Conservation (phyloP, 1,140 invertebrate genomes). For the Sesamia nonagrioides region DNA sequence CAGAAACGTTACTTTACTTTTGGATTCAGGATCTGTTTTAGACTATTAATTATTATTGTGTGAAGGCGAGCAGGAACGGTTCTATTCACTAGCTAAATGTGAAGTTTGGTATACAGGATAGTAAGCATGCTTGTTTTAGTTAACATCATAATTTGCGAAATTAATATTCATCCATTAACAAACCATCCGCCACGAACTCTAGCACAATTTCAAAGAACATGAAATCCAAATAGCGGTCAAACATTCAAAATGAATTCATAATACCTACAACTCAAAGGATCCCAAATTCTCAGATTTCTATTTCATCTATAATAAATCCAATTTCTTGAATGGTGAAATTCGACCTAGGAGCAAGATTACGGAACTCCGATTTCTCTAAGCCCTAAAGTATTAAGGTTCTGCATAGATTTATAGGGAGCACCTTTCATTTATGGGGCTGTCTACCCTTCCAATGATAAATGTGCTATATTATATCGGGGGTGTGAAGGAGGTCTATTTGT, state of each 20-base stretch:
- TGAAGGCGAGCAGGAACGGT: no score
- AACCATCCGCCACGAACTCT: background rate
- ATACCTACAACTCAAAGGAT: background rate
- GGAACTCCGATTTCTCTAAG: constrained; percentile 29
- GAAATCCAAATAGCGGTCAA: background rate
- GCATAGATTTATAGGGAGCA: constrained; percentile 46
- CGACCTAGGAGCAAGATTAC: constrained; percentile 15
- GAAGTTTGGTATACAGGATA: no score
- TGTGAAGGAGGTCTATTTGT: constrained; percentile 34
- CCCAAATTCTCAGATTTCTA: constrained; percentile 20
- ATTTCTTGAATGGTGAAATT: constrained; percentile 21
- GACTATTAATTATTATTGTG: no score
- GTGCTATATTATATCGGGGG: constrained; percentile 41
- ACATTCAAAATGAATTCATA: constrained; percentile 28
- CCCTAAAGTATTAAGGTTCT: constrained; percentile 41
- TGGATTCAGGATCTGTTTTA: no score
- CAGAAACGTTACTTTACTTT: no score
- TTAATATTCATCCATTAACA: background rate
- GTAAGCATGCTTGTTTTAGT: no score
- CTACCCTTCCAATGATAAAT: constrained; percentile 45
- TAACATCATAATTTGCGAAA: no score
- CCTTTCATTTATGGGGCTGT: constrained; percentile 47
- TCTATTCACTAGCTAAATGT: no score
- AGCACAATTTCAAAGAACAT: background rate
- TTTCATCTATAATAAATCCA: constrained; percentile 40